These are phyloP conservation scores for Acrobasis repandana DNA, from an alignment of 2,888 invertebrate species.

Conservation along the genomic window DNA sequence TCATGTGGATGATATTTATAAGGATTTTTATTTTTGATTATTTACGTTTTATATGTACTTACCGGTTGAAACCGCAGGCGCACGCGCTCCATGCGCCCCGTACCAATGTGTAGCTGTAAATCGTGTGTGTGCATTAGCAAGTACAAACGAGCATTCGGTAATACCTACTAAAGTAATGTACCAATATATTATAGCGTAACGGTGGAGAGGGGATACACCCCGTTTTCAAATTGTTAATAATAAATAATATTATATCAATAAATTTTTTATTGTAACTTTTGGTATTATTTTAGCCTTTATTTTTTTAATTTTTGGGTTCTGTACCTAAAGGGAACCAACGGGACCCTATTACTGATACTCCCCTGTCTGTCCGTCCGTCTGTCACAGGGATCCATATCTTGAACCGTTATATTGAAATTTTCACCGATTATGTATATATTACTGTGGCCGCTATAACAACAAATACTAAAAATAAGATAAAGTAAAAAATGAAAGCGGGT, in stretches of 20 bases:
- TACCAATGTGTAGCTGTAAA: conserved; percentile 8
- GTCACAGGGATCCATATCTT: too few relatives aligned
- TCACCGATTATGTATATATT: too few relatives aligned
- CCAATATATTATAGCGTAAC: conserved; percentile 43
- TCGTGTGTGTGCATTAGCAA: conserved; percentile 42
- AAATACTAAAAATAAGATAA: too few relatives aligned
- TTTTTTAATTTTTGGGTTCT: background rate
- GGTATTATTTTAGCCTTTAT: conserved; percentile 27
- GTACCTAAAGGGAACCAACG: too few relatives aligned
- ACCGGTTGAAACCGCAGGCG: conserved; percentile 41
- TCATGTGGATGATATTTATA: conserved; percentile 32
- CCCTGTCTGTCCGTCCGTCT: too few relatives aligned
- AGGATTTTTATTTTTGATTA: conserved; percentile 46
- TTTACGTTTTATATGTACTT: conserved; percentile 45
- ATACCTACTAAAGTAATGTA: conserved; percentile 35
- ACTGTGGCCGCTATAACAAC: too few relatives aligned
- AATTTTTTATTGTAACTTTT: conserved; percentile 74
- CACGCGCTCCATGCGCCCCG: conserved; percentile 36
- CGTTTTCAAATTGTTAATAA: conserved; percentile 72
- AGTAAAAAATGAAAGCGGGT: too few relatives aligned
- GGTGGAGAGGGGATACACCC: conserved; percentile 42
- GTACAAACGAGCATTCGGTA: conserved; percentile 52
- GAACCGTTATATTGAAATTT: too few relatives aligned
- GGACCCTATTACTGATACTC: too few relatives aligned
- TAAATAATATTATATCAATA: conserved; percentile 80